Conservation (phyloP, 2,888 invertebrate species). For the Sicus ferrugineus region DNA sequence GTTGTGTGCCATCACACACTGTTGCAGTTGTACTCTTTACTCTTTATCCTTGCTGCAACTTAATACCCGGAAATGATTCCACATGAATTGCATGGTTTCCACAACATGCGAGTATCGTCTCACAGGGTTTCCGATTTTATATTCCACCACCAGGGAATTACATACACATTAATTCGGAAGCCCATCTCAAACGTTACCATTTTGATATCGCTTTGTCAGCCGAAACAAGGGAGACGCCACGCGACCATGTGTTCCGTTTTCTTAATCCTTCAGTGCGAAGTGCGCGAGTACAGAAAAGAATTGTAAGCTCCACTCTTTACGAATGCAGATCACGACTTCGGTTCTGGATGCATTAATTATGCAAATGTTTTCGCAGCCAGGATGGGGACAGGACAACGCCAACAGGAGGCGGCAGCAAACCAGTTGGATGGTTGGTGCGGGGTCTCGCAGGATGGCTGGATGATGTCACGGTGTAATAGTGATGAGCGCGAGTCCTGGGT, state of each 20-base stretch:
- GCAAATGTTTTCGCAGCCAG: conserved; percentile 19
- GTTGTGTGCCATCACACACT: too few relatives aligned
- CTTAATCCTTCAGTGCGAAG: conserved; percentile 8
- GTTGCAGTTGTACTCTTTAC: too few relatives aligned
- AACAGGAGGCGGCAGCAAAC: neutral
- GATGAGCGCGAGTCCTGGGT: too few relatives aligned
- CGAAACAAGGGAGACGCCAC: neutral
- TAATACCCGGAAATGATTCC: neutral
- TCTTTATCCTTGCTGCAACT: neutral
- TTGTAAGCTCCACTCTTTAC: conserved; percentile 13
- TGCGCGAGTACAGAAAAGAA: conserved; percentile 6
- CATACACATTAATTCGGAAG: neutral
- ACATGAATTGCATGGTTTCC: too few relatives aligned
- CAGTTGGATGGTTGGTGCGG: too few relatives aligned
- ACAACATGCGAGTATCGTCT: too few relatives aligned
- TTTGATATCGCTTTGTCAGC: conserved; percentile 16
- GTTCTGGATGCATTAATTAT: conserved; percentile 27
- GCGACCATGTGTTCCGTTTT: conserved; percentile 13
- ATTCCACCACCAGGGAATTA: too few relatives aligned
- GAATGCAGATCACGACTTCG: conserved; percentile 24
- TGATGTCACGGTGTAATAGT: neutral
- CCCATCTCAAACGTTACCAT: conserved; percentile 14
- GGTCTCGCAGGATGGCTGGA: neutral
- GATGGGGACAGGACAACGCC: neutral
- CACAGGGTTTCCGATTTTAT: too few relatives aligned